These are phyloP conservation scores for Stomorhina lunata DNA, from an alignment of 2,888 invertebrate species.

Conservation along the genomic window DNA sequence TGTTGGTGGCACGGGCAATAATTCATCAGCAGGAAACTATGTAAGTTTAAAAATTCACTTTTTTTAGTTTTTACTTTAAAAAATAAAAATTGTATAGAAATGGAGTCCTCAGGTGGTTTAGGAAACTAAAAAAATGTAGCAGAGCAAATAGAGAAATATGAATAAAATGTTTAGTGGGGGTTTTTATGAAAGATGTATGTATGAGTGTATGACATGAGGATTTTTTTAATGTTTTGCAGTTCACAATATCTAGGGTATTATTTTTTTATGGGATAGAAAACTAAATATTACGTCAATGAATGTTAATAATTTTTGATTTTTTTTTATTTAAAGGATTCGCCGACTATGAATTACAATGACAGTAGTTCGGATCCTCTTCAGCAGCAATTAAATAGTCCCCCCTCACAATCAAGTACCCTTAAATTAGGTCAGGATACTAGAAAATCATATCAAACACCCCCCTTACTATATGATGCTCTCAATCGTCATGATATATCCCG, in stretches of 20 bases:
- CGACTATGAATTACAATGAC: slow-evolving; percentile 69
- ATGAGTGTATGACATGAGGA: neutral
- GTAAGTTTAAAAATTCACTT: slow-evolving; percentile 72
- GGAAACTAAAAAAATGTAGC: neutral
- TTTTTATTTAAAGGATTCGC: slow-evolving; percentile 65
- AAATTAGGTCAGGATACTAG: slow-evolving; percentile 76
- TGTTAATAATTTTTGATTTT: slow-evolving; percentile 11
- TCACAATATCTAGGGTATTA: neutral
- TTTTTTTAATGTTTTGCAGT: neutral
- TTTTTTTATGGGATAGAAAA: neutral
- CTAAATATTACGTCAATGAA: slow-evolving; percentile 1
- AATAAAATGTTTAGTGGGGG: neutral
- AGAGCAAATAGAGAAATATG: neutral
- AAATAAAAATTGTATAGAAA: neutral
- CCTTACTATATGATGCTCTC: slow-evolving; percentile 77
- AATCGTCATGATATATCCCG: slow-evolving; percentile 73
- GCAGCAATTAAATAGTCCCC: slow-evolving; percentile 76
- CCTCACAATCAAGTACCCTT: slow-evolving; percentile 78
- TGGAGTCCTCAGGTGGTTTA: neutral
- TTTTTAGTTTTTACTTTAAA: neutral
- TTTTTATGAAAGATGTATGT: neutral
- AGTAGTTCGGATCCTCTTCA: slow-evolving; percentile 69
- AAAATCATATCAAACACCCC: slow-evolving; percentile 75
- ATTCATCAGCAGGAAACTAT: slow-evolving; percentile 73
- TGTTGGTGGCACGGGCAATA: slow-evolving; percentile 29